These are phyloP conservation scores for Phasia obesa DNA, from an alignment of 2,888 invertebrate genomes.

Conservation along the genomic window DNA sequence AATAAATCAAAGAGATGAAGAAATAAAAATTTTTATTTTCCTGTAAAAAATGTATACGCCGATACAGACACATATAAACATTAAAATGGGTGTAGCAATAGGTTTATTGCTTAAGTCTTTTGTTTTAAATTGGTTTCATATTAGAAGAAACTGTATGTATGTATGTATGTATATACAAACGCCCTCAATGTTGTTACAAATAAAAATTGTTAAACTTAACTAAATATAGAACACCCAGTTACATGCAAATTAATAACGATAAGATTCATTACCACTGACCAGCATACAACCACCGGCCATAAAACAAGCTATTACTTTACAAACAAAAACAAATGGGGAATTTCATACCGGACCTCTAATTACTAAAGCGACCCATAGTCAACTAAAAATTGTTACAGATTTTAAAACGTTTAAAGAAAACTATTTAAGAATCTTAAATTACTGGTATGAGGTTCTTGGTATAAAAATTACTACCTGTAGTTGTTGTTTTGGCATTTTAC, in stretches of 20 bases:
- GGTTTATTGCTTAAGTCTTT: slow-evolving; percentile 60
- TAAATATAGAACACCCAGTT: slow-evolving; percentile 28
- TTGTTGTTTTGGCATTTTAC: slow-evolving; percentile 18
- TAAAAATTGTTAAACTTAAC: neutral
- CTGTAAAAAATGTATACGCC: no score
- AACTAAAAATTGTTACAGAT: slow-evolving; percentile 27
- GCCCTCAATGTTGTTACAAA: slow-evolving; percentile 36
- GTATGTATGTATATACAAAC: neutral
- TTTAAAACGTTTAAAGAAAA: slow-evolving; percentile 36
- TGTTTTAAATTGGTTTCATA: slow-evolving; percentile 9
- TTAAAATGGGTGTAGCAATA: no score
- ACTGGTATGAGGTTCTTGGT: neutral
- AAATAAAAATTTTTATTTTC: no score
- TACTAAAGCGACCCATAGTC: neutral
- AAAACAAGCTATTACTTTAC: neutral
- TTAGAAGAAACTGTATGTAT: neutral
- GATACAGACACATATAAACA: no score
- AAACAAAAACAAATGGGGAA: slow-evolving; percentile 47
- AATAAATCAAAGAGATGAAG: no score
- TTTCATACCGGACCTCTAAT: slow-evolving; percentile 66
- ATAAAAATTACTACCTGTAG: slow-evolving; percentile 3
- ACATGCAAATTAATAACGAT: slow-evolving; percentile 36
- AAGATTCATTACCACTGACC: slow-evolving; percentile 54
- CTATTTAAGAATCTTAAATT: slow-evolving; percentile 37
- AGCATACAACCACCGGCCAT: neutral